Percentiles rank a stretch among this genome's conserved stretches.
Conservation (phyloP, 2,797 vertebrate species). For the Siniperca obscura region DNA sequence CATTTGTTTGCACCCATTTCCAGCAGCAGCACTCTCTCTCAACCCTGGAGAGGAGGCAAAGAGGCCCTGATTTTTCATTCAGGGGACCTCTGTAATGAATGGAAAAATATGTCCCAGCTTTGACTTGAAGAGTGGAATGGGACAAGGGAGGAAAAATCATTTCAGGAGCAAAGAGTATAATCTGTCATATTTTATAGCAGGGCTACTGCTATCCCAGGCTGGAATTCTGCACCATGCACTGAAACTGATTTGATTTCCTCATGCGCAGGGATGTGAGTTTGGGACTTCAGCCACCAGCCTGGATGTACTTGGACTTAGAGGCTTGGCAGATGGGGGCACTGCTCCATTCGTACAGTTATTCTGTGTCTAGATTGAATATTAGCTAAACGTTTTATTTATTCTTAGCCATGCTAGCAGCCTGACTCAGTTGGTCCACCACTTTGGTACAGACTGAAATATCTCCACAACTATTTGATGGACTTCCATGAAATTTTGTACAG, state of each 20-base stretch:
- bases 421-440: background rate
- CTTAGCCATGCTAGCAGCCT: conserved; percentile 5
- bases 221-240: conserved; percentile 74
- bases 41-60: conserved; percentile 32
- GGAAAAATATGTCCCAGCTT: conserved; percentile 73
- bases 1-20: conserved; percentile 50
- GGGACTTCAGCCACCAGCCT: conserved; percentile 45
- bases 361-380: conserved; percentile 31
- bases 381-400: conserved; percentile 28
- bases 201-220: conserved; percentile 74
- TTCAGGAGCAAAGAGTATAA: conserved; percentile 73
- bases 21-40: conserved; percentile 41
- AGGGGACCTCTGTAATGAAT: conserved; percentile 62
- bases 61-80: conserved; percentile 49
- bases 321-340: conserved; percentile 48
- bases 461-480: conserved; percentile 13
- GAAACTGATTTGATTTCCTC: conserved; percentile 77
- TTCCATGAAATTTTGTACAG: background rate
- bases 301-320: conserved; percentile 52
- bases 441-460: conserved; percentile 23
- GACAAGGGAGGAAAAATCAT: conserved; percentile 73
- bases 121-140: conserved; percentile 60
- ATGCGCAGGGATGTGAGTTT: conserved; percentile 59
- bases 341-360: conserved; percentile 45
- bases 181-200: conserved; percentile 79